Evolutionary conservation across 2,888 invertebrate genomes (phyloP), one percentile per base, ranked within the genome.

Genomic region (Plebejus anna): DNA sequence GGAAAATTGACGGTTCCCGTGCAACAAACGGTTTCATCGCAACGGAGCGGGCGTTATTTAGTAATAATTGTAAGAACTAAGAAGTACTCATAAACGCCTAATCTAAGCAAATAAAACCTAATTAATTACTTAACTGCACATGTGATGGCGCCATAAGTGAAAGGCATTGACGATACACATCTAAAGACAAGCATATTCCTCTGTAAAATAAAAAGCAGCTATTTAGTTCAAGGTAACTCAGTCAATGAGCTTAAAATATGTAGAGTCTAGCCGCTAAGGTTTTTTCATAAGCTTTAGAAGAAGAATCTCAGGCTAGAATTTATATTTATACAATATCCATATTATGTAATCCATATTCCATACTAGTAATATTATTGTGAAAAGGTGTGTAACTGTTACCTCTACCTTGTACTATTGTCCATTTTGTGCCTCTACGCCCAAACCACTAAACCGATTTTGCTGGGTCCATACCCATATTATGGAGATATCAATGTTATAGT

Each of bases 71-170:
- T 7, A 22, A 59, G 22, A 59, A 59, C 9, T 7, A 22, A 59
- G 22, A 59, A 59, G 13, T 55, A 55, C 55, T 7, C 6, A 57
- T 6, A 57, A 22, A 22, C 7, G 16, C 59, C 61, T 61, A 61
- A 61, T 61, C 22, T 28, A 28, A 61, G 32, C 66, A 66, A 66
- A 66, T 32, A 32, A 61, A 32, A 66, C 66, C 36, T 66, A 66
- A 66, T 66, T 32, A 66, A 66, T 66, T 59, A 66, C 32, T 13
- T 11, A 32, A 32, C 32, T 66, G 66, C 32, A 66, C 16, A 66
- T 61, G 59, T 59, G 61, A 61, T 66, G 66, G 66, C 32, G 66
- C 32, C 66, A 66, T 66, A 66, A 36, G 66, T 66, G 66, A 66
- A 66, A 66, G 66, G 66, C 66, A 66, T 7, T 32, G 28, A 66